phyloP scores from a whole-genome alignment of 2,797 vertebrate genomes.

The Gallinago nigripennis region DNA sequence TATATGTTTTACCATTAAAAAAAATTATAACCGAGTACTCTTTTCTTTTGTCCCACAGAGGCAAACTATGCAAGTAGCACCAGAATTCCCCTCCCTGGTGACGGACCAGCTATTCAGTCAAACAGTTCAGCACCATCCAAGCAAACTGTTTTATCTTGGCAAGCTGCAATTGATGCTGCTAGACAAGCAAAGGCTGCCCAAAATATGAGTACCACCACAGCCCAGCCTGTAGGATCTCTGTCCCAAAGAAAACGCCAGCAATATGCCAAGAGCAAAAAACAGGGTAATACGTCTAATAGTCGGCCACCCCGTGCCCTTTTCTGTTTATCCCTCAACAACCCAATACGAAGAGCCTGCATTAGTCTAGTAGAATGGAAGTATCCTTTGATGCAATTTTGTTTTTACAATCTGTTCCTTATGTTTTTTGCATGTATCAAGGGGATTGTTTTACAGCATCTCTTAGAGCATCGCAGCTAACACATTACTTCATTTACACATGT shows the following conservation, averaged over 20 bases:
- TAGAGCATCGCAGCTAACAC: background rate
- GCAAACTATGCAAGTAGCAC: constrained; percentile 97
- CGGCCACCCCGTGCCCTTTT: constrained; percentile 95
- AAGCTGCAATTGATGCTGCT: constrained; percentile 92
- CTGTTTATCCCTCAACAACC: constrained; percentile 98
- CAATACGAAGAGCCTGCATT: constrained; percentile 98
- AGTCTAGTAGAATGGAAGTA: constrained; percentile 99
- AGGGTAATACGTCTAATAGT: constrained; percentile 93
- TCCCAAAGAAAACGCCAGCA: constrained; percentile 99
- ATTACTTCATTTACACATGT: background rate
- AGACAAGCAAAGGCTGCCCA: constrained; percentile 95
- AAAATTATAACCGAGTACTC: background rate
- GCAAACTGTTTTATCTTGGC: constrained; percentile 89
- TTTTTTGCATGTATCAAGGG: background rate
- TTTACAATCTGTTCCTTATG: background rate
- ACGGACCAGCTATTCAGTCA: constrained; percentile 90
- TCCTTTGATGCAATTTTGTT: constrained; percentile 80
- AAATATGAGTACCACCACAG: constrained; percentile 91
- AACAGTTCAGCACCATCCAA: constrained; percentile 84
- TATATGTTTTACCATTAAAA: background rate
- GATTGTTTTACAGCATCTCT: background rate
- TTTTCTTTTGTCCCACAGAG: constrained; percentile 78
- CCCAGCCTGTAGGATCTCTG: constrained; percentile 90
- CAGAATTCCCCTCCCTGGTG: constrained; percentile 90
- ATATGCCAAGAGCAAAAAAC: constrained; percentile 99